These are phyloP conservation scores for Xestia xanthographa DNA, from an alignment of 2,888 invertebrate species.

Conservation along the genomic window DNA sequence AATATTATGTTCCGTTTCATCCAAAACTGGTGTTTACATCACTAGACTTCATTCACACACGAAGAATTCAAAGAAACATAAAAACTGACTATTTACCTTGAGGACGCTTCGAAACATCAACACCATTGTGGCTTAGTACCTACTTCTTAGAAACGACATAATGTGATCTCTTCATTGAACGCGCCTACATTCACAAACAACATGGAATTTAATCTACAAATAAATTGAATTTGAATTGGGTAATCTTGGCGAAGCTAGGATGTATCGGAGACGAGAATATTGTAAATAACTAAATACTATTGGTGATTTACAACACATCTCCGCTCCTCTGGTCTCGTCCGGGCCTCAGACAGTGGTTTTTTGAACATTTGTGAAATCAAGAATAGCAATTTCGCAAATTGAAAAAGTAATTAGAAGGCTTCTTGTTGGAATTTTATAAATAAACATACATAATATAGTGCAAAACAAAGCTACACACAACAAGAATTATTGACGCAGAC, in stretches of 20 bases:
- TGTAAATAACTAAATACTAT: neutral
- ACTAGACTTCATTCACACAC: constrained; percentile 27
- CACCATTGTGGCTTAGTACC: constrained; percentile 44
- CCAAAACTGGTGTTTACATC: neutral
- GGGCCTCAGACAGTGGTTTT: neutral
- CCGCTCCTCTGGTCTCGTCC: neutral
- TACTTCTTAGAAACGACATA: constrained; percentile 45
- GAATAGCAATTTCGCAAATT: neutral
- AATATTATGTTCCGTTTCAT: neutral
- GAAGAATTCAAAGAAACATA: constrained; percentile 48
- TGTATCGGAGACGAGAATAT: neutral
- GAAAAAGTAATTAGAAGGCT: neutral
- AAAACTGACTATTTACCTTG: constrained; percentile 27
- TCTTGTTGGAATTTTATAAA: neutral
- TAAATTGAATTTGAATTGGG: constrained; percentile 1
- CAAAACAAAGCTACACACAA: neutral
- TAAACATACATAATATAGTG: neutral
- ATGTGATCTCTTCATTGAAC: constrained; percentile 37
- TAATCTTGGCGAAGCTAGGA: neutral
- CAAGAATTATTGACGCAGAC: neutral
- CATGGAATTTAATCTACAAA: neutral
- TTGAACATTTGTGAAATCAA: neutral
- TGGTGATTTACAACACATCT: neutral
- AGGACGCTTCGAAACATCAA: constrained; percentile 26
- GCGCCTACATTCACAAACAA: constrained; percentile 11